Base-by-base conservation (phyloP, 1,140 invertebrate species). In the Anastrepha obliqua region DNA sequence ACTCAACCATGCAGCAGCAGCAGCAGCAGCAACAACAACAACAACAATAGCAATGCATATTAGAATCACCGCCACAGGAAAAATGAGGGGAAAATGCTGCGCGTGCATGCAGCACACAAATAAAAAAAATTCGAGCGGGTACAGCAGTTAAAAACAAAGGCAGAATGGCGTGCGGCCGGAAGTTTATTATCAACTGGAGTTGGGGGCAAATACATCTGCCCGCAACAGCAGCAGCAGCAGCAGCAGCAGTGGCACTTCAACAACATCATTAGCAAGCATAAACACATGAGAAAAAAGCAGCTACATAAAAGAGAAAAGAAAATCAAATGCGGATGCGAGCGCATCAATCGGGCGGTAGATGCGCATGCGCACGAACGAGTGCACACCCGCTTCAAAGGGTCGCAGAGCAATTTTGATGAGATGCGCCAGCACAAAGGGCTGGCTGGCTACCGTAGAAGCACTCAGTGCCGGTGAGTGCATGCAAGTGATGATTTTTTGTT, bases 171-270 rank as follows among this genome's bases (percentile, higher is more conserved):
- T n/a, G n/a, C 15, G 47, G n/a, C 74, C 74, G 74, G 74, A 81
- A 81, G 74, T 78, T 78, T 78, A 78, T 78, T 78, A 78, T 78
- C 74, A 78, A 78, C 74, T 51, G 74, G 44, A 78, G 47, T 81
- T 55, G 74, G 47, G 47, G 51, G n/a, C 44, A 74, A 74, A 51
- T 13, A 74, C 13, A 74, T 3, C 7, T 58, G 7, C 13, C 60
- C 7, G 55, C 13, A 58, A 13, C 3, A 67, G 17, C 64, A 29
- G 29, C 29, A 67, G 5, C 64, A 39, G 29, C 11, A 39, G 64
- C 29, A 67, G 29, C 64, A 67, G 64, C 5, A 67, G 20, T 9
- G 29, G n/a, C 29, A 29, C 42, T 55, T 29, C 47, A 11, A 20
- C 51, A 81, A 17, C 74, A 81, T 81, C 67, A 74, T 81, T 81